A percentile compares a stretch with the other conserved stretches of the same genome.
These are phyloP conservation scores for Eudyptes chrysolophus DNA, from an alignment of 2,113 vertebrate genomes.

Conservation along the genomic window DNA sequence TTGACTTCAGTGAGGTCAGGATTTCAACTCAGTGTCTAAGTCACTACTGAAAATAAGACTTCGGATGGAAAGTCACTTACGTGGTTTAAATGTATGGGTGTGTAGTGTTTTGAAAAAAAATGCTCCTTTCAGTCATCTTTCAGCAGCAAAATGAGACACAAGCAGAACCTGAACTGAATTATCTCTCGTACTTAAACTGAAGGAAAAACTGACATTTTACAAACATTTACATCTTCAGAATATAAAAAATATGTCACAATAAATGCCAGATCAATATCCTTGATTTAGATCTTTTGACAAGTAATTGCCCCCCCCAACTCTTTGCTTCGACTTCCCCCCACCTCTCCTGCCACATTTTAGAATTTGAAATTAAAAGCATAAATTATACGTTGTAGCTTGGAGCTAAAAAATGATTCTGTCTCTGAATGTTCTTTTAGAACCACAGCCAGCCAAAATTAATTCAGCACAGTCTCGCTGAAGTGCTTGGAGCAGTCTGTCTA, in stretches of 20 bases:
- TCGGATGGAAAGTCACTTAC: not conserved
- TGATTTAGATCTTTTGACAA: conserved; percentile 3
- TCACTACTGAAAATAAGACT: not conserved
- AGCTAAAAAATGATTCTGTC: conserved; percentile 43
- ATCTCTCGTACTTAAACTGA: not conserved
- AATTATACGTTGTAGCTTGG: conserved; percentile 52
- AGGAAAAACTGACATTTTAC: not conserved
- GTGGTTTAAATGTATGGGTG: not conserved
- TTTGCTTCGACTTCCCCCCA: not conserved
- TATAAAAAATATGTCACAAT: not conserved
- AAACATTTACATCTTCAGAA: not conserved
- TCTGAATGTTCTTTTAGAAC: conserved; percentile 63
- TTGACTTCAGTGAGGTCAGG: not conserved
- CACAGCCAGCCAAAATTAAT: conserved; percentile 53
- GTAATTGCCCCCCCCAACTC: not conserved
- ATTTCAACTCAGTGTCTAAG: not conserved
- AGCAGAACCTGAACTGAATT: not conserved
- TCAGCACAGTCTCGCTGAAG: conserved; percentile 40
- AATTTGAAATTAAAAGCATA: conserved; percentile 73
- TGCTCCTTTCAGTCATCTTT: not conserved
- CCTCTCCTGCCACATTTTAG: not conserved
- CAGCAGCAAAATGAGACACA: not conserved
- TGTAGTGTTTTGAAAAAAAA: not conserved
- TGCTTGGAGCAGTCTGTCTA: conserved; percentile 57
- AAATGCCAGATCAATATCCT: conserved; percentile 9